Conservation (phyloP, 2,888 invertebrate genomes). For the Shargacucullia verbasci region DNA sequence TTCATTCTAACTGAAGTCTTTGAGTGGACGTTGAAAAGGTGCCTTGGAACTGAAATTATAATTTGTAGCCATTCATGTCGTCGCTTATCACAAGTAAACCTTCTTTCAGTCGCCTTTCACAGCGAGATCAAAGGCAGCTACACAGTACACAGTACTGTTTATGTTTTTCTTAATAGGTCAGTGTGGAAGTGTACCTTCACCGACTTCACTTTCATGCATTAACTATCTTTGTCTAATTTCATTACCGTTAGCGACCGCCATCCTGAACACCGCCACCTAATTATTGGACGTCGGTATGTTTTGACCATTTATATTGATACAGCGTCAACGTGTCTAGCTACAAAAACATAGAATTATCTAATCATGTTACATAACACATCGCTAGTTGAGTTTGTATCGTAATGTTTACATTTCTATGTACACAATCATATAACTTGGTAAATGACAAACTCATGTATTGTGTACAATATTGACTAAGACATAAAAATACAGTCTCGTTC, state of each 20-base stretch:
- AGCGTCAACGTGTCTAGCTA: constrained; percentile 14
- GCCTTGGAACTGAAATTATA: neutral
- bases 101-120: neutral
- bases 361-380: constrained; percentile 24
- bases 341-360: neutral
- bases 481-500: too few relatives aligned
- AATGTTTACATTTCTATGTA: constrained; percentile 26
- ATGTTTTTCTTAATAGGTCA: constrained; percentile 1
- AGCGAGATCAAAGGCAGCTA: neutral
- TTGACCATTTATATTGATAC: constrained; percentile 30
- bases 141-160: neutral
- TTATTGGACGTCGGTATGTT: too few relatives aligned
- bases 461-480: neutral
- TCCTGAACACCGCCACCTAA: too few relatives aligned
- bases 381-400: constrained; percentile 8
- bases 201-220: too few relatives aligned
- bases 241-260: too few relatives aligned
- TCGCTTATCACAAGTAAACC: neutral
- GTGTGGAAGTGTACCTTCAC: neutral
- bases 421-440: constrained; percentile 36
- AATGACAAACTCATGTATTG: constrained; percentile 13
- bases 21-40: too few relatives aligned
- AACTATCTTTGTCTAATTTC: too few relatives aligned
- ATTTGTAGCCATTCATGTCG: neutral
- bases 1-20: too few relatives aligned